Conservation (phyloP, 2,888 invertebrate genomes). For the Hydriomena furcata region DNA sequence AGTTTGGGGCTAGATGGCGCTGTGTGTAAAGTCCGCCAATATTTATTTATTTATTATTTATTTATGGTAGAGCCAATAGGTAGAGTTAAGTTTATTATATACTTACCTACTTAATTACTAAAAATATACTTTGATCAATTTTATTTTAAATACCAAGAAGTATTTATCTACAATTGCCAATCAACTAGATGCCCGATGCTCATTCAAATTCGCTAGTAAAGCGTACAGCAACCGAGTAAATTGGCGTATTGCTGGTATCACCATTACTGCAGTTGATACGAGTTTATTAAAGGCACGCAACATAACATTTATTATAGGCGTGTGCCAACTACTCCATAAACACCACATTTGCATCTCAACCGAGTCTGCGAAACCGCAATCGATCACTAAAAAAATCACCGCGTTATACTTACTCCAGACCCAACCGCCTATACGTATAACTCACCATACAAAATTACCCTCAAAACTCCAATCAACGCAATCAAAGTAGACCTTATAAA, state of each 20-base stretch:
- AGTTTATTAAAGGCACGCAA: conserved; percentile 59
- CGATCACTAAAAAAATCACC: conserved; percentile 80
- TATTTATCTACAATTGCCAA: conserved; percentile 15
- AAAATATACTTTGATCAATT: neutral
- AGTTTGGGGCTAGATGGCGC: no score
- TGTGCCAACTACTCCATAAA: conserved; percentile 73
- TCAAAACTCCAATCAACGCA: conserved; percentile 35
- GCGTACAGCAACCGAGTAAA: conserved; percentile 44
- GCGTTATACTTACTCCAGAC: conserved; percentile 70
- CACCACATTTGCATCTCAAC: conserved; percentile 76
- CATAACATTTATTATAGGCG: conserved; percentile 66
- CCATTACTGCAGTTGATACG: conserved; percentile 49
- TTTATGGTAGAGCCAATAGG: neutral
- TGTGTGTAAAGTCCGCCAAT: no score
- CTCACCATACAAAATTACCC: conserved; percentile 39
- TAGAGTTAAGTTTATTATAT: no score
- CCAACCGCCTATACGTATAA: conserved; percentile 67
- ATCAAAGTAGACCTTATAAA: conserved; percentile 44
- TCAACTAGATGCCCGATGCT: conserved; percentile 30
- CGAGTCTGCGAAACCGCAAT: conserved; percentile 77
- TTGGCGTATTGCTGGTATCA: conserved; percentile 47
- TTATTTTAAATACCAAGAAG: neutral
- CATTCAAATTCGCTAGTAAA: conserved; percentile 40
- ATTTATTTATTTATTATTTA: no score
- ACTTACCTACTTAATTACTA: no score